A percentile compares a stretch with the other conserved stretches of the same genome.
phyloP scores from a whole-genome alignment of 1,140 invertebrate species.

The Bicyclus anynana region DNA sequence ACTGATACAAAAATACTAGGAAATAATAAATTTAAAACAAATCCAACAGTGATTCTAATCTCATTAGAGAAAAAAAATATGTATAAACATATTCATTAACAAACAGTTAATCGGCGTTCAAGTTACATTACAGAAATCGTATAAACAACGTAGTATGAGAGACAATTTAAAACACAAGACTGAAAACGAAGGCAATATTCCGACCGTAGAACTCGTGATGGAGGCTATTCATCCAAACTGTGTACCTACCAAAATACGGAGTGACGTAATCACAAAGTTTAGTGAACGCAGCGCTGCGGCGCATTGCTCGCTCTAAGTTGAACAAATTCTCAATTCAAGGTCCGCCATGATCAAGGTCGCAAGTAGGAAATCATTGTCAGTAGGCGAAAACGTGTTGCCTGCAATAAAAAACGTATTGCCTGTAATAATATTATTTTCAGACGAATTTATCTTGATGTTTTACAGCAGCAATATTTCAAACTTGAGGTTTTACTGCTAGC shows the following conservation, averaged over 20 bases:
- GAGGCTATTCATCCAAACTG: conserved; percentile 50
- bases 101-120: conserved; percentile 6
- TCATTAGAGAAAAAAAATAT: too few species aligned
- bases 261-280: conserved; percentile 69
- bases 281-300: conserved; percentile 54
- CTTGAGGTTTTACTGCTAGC: neutral
- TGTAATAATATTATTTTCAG: neutral
- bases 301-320: conserved; percentile 38
- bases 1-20: too few species aligned
- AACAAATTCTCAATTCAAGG: conserved; percentile 52
- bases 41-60: too few species aligned
- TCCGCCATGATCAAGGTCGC: conserved; percentile 54
- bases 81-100: too few species aligned
- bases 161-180: conserved; percentile 3
- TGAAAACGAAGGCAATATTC: conserved; percentile 37
- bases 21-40: too few species aligned
- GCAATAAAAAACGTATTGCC: too few species aligned
- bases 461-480: neutral
- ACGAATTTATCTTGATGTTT: conserved; percentile 1
- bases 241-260: conserved; percentile 44
- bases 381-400: conserved; percentile 1
- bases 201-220: conserved; percentile 43
- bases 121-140: neutral
- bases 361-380: conserved; percentile 32
- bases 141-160: neutral